phyloP scores from a whole-genome alignment of 2,113 vertebrate species.

The Chiloscyllium plagiosum region DNA sequence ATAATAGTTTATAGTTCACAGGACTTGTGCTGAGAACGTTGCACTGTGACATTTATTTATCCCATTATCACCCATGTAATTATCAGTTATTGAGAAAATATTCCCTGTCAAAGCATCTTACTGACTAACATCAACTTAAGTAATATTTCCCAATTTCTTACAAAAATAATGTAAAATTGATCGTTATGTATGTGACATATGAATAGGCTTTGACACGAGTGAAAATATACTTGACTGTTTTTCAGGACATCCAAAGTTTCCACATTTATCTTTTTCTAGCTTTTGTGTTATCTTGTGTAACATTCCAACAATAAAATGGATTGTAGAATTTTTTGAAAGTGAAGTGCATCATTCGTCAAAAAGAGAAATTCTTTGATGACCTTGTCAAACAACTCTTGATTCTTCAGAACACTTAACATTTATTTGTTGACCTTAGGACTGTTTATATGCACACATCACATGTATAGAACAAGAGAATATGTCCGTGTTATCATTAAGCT shows the following conservation, averaged over 20 bases:
- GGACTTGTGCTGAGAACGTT: not conserved
- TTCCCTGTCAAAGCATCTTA: not conserved
- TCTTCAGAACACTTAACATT: not conserved
- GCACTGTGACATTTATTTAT: not conserved
- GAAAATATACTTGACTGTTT: not conserved
- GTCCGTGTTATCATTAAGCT: not conserved
- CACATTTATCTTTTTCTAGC: not conserved
- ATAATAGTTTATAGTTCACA: not conserved
- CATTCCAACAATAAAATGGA: slow-evolving; percentile 20
- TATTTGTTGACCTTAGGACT: slow-evolving; percentile 33
- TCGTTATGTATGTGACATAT: not conserved
- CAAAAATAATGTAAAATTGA: not conserved
- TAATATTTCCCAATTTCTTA: not conserved
- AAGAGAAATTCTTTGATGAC: slow-evolving; percentile 30
- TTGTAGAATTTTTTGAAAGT: slow-evolving; percentile 23
- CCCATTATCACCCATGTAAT: not conserved
- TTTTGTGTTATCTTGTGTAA: not conserved
- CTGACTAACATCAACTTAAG: not conserved
- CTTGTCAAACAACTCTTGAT: slow-evolving; percentile 30
- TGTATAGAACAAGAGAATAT: slow-evolving; percentile 10
- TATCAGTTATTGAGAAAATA: slow-evolving; percentile 4
- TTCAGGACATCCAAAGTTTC: not conserved
- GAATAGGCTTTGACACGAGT: not conserved
- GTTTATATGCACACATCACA: slow-evolving; percentile 25
- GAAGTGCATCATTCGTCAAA: slow-evolving; percentile 20